Base-by-base conservation (phyloP, 2,888 invertebrate species). In the Boloria selene region DNA sequence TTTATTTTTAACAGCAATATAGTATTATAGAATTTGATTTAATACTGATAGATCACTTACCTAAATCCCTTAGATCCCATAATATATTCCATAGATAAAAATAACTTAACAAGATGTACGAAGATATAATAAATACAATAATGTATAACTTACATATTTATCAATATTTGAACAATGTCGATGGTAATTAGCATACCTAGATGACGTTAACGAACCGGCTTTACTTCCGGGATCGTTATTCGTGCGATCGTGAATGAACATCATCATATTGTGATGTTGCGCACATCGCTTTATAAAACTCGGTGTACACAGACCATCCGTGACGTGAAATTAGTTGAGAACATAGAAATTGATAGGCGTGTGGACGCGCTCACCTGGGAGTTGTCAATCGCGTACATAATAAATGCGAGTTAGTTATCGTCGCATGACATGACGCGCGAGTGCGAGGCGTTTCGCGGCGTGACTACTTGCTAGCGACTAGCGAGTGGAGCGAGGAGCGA, bases 381-480 rank as follows among this genome's bases (percentile, higher is more conserved):
- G 86, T 85, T 87, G 84, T 89, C 91, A 77, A 89, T 85, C 81
- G 89, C 90, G 88, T 85, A 89, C 91, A 92, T 92, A 87, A 86
- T 89, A 87, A 75, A 70, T 74, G 79, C 82, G 84, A 82, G 83
- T 84, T 78, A 84, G 77, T 80, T 76, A 78, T 79, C 79, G 81
- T 79, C 79, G 83, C 85, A 82, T 85, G 83, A 81, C 88, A 85
- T 73, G 69, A 70, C 72, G 70, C 73, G 72, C 70, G 72, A 70
- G 75, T 73, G 74, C 75, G 70, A 66, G 84, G 78, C 79, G 85
- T 86, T 83, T 83, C 87, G 90, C 90, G 88, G 82, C 79, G 75
- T 86, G 84, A 88, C 86, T n/a, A n/a, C n/a, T n/a, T n/a, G n/a
- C n/a, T 88, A 86, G 80, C 77, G 78, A 77, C 74, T 72, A 74